These are phyloP conservation scores for Myodes glareolus DNA, from an alignment of 2,113 vertebrate genomes.

Conservation along the genomic window DNA sequence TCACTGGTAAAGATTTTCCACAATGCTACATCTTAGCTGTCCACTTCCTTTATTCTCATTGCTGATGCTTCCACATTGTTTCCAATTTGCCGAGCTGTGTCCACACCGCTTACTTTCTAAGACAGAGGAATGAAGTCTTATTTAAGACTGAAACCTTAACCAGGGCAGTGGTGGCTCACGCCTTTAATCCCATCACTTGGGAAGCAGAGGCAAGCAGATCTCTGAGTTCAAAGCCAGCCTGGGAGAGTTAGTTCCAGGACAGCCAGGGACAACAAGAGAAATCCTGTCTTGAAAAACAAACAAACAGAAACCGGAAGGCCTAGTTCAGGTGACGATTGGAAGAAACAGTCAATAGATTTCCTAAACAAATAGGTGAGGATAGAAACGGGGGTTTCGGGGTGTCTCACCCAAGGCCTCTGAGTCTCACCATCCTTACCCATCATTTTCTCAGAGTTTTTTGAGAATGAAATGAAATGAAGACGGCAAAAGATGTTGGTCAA, in stretches of 20 bases:
- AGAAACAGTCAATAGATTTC: background rate
- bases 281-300: background rate
- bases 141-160: background rate
- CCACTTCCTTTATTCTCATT: background rate
- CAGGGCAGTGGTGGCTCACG: fast-evolving
- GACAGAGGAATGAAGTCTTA: background rate
- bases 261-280: background rate
- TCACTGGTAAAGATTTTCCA: background rate
- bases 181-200: background rate
- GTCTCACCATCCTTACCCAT: background rate
- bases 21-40: background rate
- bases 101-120: background rate
- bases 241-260: too few relatives aligned
- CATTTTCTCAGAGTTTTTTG: background rate
- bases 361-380: background rate
- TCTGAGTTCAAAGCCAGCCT: background rate
- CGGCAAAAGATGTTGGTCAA: background rate
- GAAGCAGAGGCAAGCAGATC: background rate
- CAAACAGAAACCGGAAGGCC: background rate
- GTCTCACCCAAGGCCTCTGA: background rate
- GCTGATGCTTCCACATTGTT: background rate
- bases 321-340: background rate
- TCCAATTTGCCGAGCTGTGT: background rate
- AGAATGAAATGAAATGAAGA: constrained; percentile 6
- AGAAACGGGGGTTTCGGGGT: background rate